phyloP scores from a whole-genome alignment of 1,140 invertebrate genomes.

The Galleria mellonella region DNA sequence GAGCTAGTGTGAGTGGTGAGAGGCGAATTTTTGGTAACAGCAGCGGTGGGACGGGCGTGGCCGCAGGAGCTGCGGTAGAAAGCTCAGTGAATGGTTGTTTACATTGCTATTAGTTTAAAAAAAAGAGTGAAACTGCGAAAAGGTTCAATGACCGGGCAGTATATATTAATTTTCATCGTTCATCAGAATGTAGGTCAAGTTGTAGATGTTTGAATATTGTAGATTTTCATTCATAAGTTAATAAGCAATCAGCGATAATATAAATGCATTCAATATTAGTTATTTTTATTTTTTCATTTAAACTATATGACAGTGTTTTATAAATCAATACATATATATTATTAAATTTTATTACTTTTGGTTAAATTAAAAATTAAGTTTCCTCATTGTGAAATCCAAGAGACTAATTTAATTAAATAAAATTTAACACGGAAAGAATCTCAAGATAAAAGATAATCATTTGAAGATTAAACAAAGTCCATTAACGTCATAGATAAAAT shows the following conservation, averaged over 20 bases:
- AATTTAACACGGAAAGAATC: too few species aligned
- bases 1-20: slow-evolving; percentile 11
- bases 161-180: slow-evolving; percentile 7
- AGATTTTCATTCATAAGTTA: not conserved
- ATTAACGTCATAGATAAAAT: too few species aligned
- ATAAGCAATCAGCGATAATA: not conserved
- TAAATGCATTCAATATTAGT: not conserved
- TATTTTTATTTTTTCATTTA: too few species aligned
- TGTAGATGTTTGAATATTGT: not conserved
- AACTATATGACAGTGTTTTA: too few species aligned
- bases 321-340: too few species aligned
- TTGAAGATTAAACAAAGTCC: too few species aligned
- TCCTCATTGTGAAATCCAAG: too few species aligned
- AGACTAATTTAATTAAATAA: too few species aligned
- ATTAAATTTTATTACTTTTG: too few species aligned
- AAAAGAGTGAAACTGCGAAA: slow-evolving; percentile 11
- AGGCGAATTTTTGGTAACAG: slow-evolving; percentile 12
- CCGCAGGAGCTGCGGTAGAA: slow-evolving; percentile 6
- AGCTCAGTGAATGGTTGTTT: slow-evolving; percentile 14
- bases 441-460: too few species aligned
- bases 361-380: too few species aligned
- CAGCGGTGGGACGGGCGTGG: not conserved
- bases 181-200: slow-evolving; percentile 11
- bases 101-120: slow-evolving; percentile 16
- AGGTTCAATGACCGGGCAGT: slow-evolving; percentile 9